A percentile compares a stretch with the other conserved stretches of the same genome.
Conservation (phyloP, 2,113 vertebrate genomes). For the Setophaga petechia region DNA sequence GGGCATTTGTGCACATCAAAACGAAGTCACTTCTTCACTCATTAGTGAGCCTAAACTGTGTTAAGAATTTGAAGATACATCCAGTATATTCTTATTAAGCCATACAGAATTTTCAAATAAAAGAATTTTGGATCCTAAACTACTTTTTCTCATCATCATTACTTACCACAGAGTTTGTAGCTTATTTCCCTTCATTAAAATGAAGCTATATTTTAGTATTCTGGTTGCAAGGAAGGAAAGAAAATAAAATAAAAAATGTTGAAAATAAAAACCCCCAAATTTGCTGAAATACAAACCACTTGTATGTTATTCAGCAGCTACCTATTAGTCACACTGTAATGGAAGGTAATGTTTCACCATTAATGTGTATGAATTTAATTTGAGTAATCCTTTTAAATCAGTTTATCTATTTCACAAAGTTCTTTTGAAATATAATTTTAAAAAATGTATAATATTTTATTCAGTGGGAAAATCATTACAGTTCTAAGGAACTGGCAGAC, state of each 20-base stretch:
- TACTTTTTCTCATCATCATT: background rate
- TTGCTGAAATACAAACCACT: background rate
- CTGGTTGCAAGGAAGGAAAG: background rate
- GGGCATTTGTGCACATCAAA: background rate
- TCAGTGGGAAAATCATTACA: background rate
- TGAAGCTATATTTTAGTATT: background rate
- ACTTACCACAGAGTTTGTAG: background rate
- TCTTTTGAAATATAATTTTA: background rate
- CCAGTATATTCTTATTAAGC: background rate
- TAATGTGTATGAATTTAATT: background rate
- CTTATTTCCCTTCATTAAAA: background rate
- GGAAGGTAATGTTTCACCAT: background rate
- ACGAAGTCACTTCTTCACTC: background rate
- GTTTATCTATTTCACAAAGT: background rate
- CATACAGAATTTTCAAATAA: background rate
- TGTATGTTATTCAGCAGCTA: background rate
- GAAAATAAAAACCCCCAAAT: accelerated
- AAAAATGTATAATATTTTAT: background rate
- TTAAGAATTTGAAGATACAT: background rate
- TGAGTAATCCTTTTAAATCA: background rate
- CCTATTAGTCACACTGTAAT: background rate
- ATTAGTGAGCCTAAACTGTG: background rate
- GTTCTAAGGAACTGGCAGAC: background rate
- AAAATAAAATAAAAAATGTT: background rate
- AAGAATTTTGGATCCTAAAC: background rate